These are phyloP conservation scores for Rhinopithecus roxellana DNA, from an alignment of 2,113 vertebrate genomes.

Conservation along the genomic window DNA sequence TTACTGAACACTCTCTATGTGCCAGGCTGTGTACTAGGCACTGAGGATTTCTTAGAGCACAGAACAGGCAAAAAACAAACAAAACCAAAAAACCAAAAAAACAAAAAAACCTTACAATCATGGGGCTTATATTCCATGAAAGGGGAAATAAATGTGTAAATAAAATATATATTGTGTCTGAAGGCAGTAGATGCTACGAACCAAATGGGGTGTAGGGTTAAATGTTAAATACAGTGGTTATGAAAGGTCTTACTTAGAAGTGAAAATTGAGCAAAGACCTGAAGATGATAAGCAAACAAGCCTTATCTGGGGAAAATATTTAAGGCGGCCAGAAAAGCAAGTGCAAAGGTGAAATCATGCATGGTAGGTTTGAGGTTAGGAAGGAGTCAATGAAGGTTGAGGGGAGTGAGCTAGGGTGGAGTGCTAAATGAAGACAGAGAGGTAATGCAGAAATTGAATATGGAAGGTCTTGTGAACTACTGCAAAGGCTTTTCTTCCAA, in stretches of 20 bases:
- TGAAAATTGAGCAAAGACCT: neutral
- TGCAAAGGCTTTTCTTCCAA: neutral
- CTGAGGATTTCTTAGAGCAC: neutral
- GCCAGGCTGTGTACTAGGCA: neutral
- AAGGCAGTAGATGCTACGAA: neutral
- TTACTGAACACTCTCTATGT: neutral
- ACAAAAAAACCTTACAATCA: neutral
- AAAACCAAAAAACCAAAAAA: neutral
- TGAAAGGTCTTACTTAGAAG: slow-evolving; percentile 13
- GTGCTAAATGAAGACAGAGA: neutral
- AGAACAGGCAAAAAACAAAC: neutral
- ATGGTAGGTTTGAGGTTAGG: neutral
- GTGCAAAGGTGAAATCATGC: neutral
- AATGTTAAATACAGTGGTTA: neutral
- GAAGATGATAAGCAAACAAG: neutral
- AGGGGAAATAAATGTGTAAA: slow-evolving; percentile 15
- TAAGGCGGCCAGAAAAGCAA: neutral
- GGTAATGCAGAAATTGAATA: neutral
- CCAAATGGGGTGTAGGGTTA: neutral
- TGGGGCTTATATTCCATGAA: neutral
- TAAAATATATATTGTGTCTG: neutral
- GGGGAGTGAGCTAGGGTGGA: neutral
- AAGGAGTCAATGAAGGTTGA: neutral
- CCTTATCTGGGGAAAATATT: neutral
- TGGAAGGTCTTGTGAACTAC: neutral